Base-by-base conservation (phyloP, 2,797 vertebrate species). In the Lemur catta region DNA sequence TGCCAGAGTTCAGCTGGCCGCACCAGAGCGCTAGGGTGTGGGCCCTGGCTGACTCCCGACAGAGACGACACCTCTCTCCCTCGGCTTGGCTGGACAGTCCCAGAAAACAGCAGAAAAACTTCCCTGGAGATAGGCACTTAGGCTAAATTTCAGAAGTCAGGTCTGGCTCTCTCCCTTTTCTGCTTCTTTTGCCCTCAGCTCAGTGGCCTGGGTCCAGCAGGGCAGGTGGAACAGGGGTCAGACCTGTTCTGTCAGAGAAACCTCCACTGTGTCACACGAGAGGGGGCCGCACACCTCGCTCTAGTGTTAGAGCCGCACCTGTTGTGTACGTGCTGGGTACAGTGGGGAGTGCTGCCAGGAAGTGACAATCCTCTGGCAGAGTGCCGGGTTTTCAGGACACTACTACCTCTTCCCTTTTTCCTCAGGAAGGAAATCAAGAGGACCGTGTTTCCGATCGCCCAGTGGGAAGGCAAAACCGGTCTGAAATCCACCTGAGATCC, bases 31-130 rank as follows among this genome's bases (percentile, higher is more conserved):
- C 93, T 13, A 79, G 91, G 87, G 93, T 94, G 59, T 43, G 74
- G 93, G 72, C 24, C 89, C 72, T 59, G 48, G 61, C 38, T 55
- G 67, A 93, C 55, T 43, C 28, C 41, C 78, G 76, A 43, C 15
- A 81, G 80, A 92, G 89, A 84, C 81, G 93, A 95, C 90, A 95
- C 92, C 79, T 88, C 65, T 84, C 81, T 52, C 94, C 30, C 94
- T 1, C 1, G 26, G 85, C 72, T 4, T 72, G 61, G n/a, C 18
- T 85, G 87, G 55, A 57, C 7, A 35, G 41, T 14, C 79, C 46
- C 81, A 84, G 95, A 59, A 82, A 90, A 84, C 6, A 74, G 63
- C 79, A 84, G 38, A 82, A 52, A 76, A 20, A 7, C 67, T 79
- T 75, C 65, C 61, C 33, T 26, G 26, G 65, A 80, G 76, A 59